Evolutionary conservation across 2,113 vertebrate species (phyloP).

Genomic region (Sorex fumeus): DNA sequence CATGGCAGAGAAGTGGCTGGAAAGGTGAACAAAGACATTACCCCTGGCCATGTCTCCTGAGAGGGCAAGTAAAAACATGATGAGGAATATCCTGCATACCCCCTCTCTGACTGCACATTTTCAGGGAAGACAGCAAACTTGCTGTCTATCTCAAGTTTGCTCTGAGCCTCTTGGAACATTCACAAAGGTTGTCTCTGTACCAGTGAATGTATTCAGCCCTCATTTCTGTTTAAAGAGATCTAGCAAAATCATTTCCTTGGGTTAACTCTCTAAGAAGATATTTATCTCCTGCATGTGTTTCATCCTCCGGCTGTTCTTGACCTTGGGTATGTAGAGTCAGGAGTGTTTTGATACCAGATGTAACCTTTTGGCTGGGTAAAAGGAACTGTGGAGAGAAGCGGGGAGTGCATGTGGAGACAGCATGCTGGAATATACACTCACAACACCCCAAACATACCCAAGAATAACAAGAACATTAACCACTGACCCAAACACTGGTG

Average conservation of each 20-base stretch:
- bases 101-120: background rate
- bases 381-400: conserved; percentile 72
- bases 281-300: background rate
- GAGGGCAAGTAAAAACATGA: conserved; percentile 43
- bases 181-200: background rate
- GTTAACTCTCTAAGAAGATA: conserved; percentile 50
- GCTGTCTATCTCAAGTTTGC: background rate
- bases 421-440: conserved; percentile 79
- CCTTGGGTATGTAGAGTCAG: conserved; percentile 46
- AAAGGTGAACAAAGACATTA: conserved; percentile 70
- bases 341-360: conserved; percentile 81
- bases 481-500: conserved; percentile 83
- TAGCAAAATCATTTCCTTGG: background rate
- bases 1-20: conserved; percentile 49
- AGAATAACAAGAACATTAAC: conserved; percentile 89
- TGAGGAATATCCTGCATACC: background rate
- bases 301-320: conserved; percentile 61
- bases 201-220: background rate
- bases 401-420: conserved; percentile 65
- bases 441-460: conserved; percentile 84
- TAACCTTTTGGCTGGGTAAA: conserved; percentile 82
- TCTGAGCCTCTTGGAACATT: conserved; percentile 1
- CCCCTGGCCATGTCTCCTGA: background rate
- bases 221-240: conserved; percentile 42
- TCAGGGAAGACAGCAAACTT: background rate